Base-by-base conservation (phyloP, 2,113 vertebrate species). In the Orcinus orca region DNA sequence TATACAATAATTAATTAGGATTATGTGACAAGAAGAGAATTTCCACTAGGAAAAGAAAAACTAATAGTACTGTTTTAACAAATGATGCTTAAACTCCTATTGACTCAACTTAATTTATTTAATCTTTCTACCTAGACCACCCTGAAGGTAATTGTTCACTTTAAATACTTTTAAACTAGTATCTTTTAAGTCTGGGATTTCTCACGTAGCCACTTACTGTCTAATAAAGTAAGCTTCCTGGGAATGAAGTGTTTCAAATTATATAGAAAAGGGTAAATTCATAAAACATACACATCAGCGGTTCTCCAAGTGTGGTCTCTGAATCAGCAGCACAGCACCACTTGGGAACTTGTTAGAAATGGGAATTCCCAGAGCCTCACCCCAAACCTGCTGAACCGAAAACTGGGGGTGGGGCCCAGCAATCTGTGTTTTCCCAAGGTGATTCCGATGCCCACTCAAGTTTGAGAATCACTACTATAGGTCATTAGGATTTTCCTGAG, bases 1-100 rank as follows among this genome's bases (percentile, higher is more conserved):
- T 98, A 98, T 97, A 98, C 97, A 97, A 98, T 98, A 98, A 98
- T 98, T 98, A 98, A 98, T 98, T 98, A 98, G 98, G 97, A 98
- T 97, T 97, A 95, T 98, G 97, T 98, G 98, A 98, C 98, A 98
- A 97, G 98, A 95, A 95, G 90, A 96, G 97, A 98, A 97, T 98
- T 98, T 98, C 98, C 98, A 98, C 98, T 74, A 98, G 98, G 98
- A 98, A 98, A 97, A 98, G 98, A 97, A 98, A 98, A 96, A 97
- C 98, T 97, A 97, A 97, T 97, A 97, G 97, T 96, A 96, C 90
- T 70, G 92, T 96, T 96, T 97, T 97, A 97, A 98, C 96, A 97
- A 97, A 98, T 97, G 98, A 98, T 97, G 98, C 96, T 98, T 97
- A 98, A 97, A 97, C 94, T 98, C 97, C 97, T 98, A 97, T 98